Evolutionary conservation across 2,888 invertebrate species (phyloP).

Genomic region (Oegoconia quadripuncta): DNA sequence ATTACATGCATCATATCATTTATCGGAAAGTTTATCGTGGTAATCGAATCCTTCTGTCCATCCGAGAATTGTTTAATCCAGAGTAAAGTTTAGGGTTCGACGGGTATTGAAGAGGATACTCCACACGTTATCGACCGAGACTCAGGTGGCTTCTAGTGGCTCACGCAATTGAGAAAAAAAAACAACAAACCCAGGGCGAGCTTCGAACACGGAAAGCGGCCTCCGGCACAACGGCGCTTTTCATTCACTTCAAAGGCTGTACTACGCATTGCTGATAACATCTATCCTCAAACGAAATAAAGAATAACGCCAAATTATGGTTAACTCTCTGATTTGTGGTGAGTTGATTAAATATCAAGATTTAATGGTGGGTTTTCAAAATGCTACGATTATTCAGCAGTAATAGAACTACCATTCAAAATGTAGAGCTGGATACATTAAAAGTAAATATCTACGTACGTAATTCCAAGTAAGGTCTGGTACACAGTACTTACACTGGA

Average conservation of each 20-base stretch:
- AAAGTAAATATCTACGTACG: too few species aligned
- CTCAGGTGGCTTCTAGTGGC: conserved; percentile 12
- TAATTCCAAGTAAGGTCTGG: too few species aligned
- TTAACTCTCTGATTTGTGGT: too few species aligned
- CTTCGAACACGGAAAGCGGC: neutral
- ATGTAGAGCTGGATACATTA: too few species aligned
- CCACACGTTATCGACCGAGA: neutral
- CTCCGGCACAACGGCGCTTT: neutral
- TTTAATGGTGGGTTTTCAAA: too few species aligned
- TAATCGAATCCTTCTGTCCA: conserved; percentile 1
- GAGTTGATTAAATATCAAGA: too few species aligned
- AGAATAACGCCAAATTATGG: too few species aligned
- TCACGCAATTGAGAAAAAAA: conserved; percentile 1
- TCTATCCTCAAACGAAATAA: neutral
- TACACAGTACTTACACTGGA: too few species aligned
- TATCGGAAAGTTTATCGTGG: too few species aligned
- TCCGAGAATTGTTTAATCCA: conserved; percentile 4
- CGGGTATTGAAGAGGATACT: conserved; percentile 7
- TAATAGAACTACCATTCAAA: too few species aligned
- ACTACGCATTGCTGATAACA: conserved; percentile 1
- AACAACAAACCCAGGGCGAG: neutral
- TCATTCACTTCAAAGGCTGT: neutral
- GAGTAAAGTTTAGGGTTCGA: conserved; percentile 4
- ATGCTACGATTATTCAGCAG: too few species aligned
- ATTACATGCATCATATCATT: neutral